A percentile compares a stretch with the other conserved stretches of the same genome.
phyloP scores from a whole-genome alignment of 2,888 invertebrate species.

The Spisula solida region DNA sequence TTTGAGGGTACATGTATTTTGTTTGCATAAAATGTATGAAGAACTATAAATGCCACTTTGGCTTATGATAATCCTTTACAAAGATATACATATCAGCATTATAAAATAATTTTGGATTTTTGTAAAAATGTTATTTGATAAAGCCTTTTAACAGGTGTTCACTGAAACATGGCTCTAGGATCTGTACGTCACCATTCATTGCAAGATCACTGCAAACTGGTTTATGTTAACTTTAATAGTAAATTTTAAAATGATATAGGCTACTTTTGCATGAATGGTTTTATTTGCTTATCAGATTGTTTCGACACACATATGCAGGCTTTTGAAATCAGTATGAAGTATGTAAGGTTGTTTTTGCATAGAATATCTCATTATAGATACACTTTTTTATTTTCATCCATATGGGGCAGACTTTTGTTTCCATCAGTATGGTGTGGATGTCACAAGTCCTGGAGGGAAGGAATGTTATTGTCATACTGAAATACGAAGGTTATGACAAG shows the following conservation, averaged over 20 bases:
- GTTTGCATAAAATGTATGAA: neutral
- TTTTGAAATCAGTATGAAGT: neutral
- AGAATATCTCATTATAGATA: constrained; percentile 10
- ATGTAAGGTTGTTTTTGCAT: neutral
- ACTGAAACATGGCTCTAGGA: neutral
- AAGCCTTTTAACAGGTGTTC: neutral
- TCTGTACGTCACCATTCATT: neutral
- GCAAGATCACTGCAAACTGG: neutral
- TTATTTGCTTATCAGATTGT: constrained; percentile 15
- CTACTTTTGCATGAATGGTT: neutral
- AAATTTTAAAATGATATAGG: neutral
- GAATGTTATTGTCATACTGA: constrained; percentile 25
- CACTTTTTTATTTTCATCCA: neutral
- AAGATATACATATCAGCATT: neutral
- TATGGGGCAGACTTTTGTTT: neutral
- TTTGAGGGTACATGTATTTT: neutral
- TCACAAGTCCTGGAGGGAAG: constrained; percentile 25
- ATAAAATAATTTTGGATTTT: neutral
- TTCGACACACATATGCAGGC: neutral
- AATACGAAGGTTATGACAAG: constrained; percentile 21
- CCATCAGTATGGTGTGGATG: neutral
- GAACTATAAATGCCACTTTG: neutral
- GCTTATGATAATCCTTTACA: neutral
- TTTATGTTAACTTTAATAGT: neutral
- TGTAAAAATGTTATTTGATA: neutral